Evolutionary conservation across 2,113 vertebrate species (phyloP).

Genomic region (Pachycephala philippinensis): DNA sequence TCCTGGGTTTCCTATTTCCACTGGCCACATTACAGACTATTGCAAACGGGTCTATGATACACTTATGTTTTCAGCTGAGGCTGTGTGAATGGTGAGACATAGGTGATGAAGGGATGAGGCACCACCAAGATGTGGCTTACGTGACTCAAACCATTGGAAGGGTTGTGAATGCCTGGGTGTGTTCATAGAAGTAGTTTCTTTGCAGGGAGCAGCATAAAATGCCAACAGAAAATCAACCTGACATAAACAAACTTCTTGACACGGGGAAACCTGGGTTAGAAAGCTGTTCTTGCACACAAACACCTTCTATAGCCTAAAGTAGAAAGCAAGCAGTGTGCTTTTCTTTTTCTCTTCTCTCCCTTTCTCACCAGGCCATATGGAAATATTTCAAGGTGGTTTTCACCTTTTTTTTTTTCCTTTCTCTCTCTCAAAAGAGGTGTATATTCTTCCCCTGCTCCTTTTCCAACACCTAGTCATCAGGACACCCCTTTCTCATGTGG

Average conservation of each 20-base stretch:
- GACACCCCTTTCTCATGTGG: neutral
- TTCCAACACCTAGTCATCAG: neutral
- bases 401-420: neutral
- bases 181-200: neutral
- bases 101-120: neutral
- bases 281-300: neutral
- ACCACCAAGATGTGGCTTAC: neutral
- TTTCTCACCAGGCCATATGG: constrained; percentile 2
- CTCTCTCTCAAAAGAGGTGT: neutral
- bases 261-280: neutral
- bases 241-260: neutral
- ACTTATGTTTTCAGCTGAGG: neutral
- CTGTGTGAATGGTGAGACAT: neutral
- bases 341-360: neutral
- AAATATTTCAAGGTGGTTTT: neutral
- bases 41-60: accelerated
- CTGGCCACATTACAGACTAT: neutral
- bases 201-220: neutral
- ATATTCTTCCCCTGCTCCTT: neutral
- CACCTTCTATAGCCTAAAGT: neutral
- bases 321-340: neutral
- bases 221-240: neutral
- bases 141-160: neutral
- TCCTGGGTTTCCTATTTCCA: neutral
- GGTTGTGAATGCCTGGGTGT: neutral